Percentiles rank a stretch among this genome's conserved stretches.
Evolutionary conservation across 2,113 vertebrate genomes (phyloP).

Genomic region (Sialia sialis): DNA sequence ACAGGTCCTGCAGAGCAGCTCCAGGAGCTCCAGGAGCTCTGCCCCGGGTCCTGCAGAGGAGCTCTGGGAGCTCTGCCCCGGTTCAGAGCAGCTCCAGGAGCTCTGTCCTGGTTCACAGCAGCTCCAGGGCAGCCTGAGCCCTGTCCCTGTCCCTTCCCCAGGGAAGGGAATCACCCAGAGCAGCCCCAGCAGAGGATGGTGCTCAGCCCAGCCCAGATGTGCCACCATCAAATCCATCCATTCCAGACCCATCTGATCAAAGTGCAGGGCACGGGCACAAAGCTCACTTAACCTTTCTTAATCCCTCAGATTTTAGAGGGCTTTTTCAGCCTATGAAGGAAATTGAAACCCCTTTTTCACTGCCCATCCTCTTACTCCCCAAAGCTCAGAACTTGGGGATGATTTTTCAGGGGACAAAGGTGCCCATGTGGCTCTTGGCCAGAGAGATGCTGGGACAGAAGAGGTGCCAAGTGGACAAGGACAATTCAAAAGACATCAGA

Average conservation of each 20-base stretch:
- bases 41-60: too few species aligned
- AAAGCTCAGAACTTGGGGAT: background rate
- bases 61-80: background rate
- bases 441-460: background rate
- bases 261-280: background rate
- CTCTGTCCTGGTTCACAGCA: background rate
- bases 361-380: background rate
- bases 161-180: background rate
- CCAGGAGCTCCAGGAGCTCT: too few species aligned
- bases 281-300: background rate
- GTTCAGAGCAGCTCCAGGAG: background rate
- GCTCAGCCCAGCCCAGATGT: background rate
- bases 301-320: background rate
- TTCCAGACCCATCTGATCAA: background rate
- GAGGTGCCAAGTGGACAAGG: background rate
- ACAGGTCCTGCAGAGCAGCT: too few species aligned
- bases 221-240: background rate
- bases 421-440: background rate
- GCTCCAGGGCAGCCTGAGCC: background rate
- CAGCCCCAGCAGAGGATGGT: background rate
- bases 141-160: background rate
- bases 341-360: conserved; percentile 17
- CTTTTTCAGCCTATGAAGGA: background rate
- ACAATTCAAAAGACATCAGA: background rate
- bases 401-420: conserved; percentile 27